A percentile compares a stretch with the other conserved stretches of the same genome.
phyloP scores from a whole-genome alignment of 2,888 invertebrate genomes.

The Trissolcus brochymenae region DNA sequence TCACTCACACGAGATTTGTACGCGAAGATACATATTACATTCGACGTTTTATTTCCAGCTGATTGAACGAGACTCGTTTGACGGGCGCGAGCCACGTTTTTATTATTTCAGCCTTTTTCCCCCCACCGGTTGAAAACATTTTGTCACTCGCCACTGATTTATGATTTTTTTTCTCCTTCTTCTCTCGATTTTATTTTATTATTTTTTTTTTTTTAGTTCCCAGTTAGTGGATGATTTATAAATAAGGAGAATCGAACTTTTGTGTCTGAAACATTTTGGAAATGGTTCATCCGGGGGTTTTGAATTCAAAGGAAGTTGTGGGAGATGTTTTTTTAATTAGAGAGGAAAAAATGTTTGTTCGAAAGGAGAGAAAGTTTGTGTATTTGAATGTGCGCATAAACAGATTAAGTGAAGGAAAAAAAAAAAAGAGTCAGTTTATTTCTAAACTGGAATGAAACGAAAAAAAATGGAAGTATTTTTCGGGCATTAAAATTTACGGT shows the following conservation, averaged over 20 bases:
- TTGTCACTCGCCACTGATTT: slow-evolving; percentile 30
- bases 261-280: too few species aligned
- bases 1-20: slow-evolving; percentile 62
- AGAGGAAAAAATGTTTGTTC: too few species aligned
- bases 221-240: too few species aligned
- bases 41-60: slow-evolving; percentile 38
- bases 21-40: slow-evolving; percentile 46
- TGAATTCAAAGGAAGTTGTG: too few species aligned
- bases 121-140: slow-evolving; percentile 19
- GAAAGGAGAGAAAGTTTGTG: too few species aligned
- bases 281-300: too few species aligned
- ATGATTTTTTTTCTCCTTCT: slow-evolving; percentile 5
- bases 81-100: slow-evolving; percentile 9
- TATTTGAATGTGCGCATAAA: too few species aligned
- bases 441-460: background rate
- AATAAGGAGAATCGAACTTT: too few species aligned
- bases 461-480: slow-evolving; percentile 4
- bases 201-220: too few species aligned
- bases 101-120: slow-evolving; percentile 41
- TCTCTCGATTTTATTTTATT: too few species aligned
- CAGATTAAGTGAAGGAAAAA: slow-evolving; percentile 3
- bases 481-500: slow-evolving; percentile 17
- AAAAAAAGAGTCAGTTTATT: slow-evolving; percentile 7
- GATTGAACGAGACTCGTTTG: slow-evolving; percentile 27
- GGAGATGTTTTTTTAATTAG: too few species aligned